Evolutionary conservation across 2,113 vertebrate genomes (phyloP).

Genomic region (Hippocampus comes): DNA sequence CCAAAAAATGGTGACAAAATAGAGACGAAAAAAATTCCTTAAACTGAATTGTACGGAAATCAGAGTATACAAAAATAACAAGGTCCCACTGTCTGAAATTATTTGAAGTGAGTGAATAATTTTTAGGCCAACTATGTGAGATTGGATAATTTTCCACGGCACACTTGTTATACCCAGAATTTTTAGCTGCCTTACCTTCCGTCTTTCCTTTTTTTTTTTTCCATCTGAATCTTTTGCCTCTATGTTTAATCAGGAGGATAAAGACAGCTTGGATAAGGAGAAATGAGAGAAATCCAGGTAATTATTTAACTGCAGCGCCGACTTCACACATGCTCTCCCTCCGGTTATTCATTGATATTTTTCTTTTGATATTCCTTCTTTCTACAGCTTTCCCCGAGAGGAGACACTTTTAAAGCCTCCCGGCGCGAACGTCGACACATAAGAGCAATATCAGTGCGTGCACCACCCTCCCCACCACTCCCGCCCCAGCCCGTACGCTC

Average conservation of each 20-base stretch:
- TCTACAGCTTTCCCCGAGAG: slow-evolving; percentile 15
- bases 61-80: neutral
- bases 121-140: neutral
- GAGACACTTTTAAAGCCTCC: slow-evolving; percentile 15
- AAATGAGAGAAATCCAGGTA: slow-evolving; percentile 46
- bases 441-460: slow-evolving; percentile 2
- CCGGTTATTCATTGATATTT: neutral
- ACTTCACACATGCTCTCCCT: too few species aligned
- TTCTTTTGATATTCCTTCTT: neutral
- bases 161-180: neutral
- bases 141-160: neutral
- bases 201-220: neutral
- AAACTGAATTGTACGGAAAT: neutral
- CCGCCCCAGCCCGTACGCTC: neutral
- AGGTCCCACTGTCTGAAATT: neutral
- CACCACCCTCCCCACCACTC: too few species aligned
- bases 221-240: neutral
- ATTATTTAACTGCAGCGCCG: neutral
- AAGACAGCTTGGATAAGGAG: slow-evolving; percentile 18
- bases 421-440: slow-evolving; percentile 9
- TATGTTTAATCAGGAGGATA: slow-evolving; percentile 30
- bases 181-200: neutral
- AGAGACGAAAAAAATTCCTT: neutral
- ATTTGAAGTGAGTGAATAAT: neutral
- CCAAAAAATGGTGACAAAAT: too few species aligned